These are phyloP conservation scores for Coptodon bakossiorum DNA, from an alignment of 2,113 vertebrate species.

Conservation along the genomic window DNA sequence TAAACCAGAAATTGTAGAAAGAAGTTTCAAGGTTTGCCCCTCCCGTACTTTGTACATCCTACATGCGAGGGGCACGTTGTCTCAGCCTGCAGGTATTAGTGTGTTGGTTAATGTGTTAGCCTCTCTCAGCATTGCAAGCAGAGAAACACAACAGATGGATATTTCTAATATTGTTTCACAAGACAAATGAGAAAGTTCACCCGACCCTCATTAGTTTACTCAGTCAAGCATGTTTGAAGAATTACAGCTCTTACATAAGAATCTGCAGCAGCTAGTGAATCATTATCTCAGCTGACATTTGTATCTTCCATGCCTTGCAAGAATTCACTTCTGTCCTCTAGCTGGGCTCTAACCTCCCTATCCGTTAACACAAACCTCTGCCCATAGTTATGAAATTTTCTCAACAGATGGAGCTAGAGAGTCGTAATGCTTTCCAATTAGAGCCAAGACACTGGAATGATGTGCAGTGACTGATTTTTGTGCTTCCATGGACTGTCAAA, in stretches of 20 bases:
- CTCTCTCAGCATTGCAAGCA: not conserved
- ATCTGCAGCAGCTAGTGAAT: conserved; percentile 29
- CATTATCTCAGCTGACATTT: conserved; percentile 41
- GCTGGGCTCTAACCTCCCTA: not conserved
- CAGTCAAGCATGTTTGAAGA: conserved; percentile 28
- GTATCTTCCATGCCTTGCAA: not conserved
- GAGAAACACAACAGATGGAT: not conserved
- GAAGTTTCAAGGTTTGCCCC: not conserved
- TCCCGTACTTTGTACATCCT: not conserved
- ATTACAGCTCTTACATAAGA: conserved; percentile 30
- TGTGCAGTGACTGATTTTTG: conserved; percentile 30
- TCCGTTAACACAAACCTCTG: not conserved
- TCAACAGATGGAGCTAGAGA: conserved; percentile 64
- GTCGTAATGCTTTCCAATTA: conserved; percentile 6
- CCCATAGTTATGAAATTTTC: not conserved
- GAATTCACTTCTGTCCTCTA: not conserved
- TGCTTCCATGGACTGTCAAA: conserved; percentile 32
- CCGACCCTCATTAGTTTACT: conserved; percentile 31
- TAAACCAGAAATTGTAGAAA: not conserved
- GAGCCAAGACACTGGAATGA: conserved; percentile 6
- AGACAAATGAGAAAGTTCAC: conserved; percentile 1
- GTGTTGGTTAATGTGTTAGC: not conserved
- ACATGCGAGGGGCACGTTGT: not conserved
- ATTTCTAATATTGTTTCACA: not conserved
- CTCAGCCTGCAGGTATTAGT: not conserved